Percentiles rank a stretch among this genome's conserved stretches.
Conservation (phyloP, 2,797 vertebrate species). For the Eleutherodactylus coqui region DNA sequence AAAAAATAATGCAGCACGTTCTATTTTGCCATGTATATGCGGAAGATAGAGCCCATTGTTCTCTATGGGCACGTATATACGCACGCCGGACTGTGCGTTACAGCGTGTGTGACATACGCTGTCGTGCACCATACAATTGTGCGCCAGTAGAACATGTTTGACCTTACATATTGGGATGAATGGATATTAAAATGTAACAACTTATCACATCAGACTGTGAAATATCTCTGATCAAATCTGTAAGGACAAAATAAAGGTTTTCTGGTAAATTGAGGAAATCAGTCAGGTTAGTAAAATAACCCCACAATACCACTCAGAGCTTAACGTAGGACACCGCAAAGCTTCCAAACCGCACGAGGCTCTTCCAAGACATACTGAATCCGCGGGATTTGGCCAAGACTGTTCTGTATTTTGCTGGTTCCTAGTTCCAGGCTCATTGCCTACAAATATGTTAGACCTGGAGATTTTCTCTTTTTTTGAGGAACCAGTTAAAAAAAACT, state of each 20-base stretch:
- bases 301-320: conserved; percentile 37
- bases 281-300: conserved; percentile 36
- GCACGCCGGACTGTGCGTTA: too few species aligned
- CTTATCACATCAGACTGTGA: background rate
- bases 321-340: conserved; percentile 19
- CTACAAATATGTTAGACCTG: background rate
- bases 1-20: too few species aligned
- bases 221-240: background rate
- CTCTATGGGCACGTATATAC: too few species aligned
- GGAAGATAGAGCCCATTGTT: too few species aligned
- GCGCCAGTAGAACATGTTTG: background rate
- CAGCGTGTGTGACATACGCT: too few species aligned
- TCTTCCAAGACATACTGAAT: conserved; percentile 42
- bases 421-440: background rate
- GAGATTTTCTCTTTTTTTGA: background rate
- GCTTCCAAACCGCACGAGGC: conserved; percentile 31
- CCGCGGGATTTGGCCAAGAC: conserved; percentile 2
- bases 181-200: background rate
- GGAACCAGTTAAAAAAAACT: background rate
- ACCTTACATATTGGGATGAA: background rate
- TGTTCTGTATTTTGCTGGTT: background rate
- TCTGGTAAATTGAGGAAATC: conserved; percentile 27
- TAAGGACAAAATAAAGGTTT: conserved; percentile 31
- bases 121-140: too few species aligned
- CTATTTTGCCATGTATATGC: too few species aligned